phyloP scores from a whole-genome alignment of 2,888 invertebrate genomes.

The Pterobdella sp. region DNA sequence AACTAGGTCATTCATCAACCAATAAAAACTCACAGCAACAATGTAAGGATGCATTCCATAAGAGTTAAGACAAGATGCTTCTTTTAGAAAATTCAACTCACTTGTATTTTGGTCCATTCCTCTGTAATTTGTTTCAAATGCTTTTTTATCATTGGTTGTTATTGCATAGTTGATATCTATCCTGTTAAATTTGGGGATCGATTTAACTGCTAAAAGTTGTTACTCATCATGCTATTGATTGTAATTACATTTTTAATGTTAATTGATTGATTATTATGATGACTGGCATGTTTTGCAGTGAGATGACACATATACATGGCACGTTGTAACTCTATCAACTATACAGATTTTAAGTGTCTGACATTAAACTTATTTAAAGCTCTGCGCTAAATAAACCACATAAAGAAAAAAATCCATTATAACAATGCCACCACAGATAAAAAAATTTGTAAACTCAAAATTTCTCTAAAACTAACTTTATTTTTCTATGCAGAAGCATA shows the following conservation, averaged over 20 bases:
- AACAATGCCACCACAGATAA: too few species aligned
- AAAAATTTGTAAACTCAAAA: neutral
- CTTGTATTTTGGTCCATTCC: slow-evolving; percentile 78
- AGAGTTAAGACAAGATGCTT: slow-evolving; percentile 83
- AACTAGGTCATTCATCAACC: too few species aligned
- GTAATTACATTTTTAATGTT: too few species aligned
- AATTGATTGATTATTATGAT: too few species aligned
- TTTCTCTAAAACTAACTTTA: neutral
- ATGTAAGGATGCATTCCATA: slow-evolving; percentile 97
- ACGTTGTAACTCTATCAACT: neutral
- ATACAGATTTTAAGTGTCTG: neutral
- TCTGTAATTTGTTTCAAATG: slow-evolving; percentile 47
- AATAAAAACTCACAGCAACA: slow-evolving; percentile 66
- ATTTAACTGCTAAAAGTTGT: too few species aligned
- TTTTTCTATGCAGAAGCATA: neutral
- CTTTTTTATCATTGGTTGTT: neutral
- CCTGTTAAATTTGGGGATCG: too few species aligned
- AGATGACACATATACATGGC: too few species aligned
- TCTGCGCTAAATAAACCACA: too few species aligned
- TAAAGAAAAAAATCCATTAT: too few species aligned
- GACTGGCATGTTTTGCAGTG: too few species aligned
- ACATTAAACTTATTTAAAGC: too few species aligned
- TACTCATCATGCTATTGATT: too few species aligned
- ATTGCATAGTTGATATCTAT: neutral
- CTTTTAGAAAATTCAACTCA: slow-evolving; percentile 80